Evolutionary conservation across 2,888 invertebrate genomes (phyloP).

Genomic region (Callosobruchus maculatus): DNA sequence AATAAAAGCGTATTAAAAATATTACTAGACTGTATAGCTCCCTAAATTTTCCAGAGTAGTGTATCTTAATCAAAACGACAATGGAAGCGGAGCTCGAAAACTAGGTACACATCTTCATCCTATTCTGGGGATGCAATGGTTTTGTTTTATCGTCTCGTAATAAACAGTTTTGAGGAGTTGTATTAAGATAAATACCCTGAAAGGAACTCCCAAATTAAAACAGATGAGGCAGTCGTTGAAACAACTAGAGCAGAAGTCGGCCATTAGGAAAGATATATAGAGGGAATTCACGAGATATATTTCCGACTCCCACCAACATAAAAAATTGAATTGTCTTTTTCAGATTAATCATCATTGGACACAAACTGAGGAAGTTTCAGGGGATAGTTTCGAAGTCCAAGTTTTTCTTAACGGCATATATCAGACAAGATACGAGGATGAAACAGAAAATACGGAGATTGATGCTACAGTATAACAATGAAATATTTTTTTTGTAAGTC

Average conservation of each 20-base stretch:
- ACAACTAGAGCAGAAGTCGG: background rate
- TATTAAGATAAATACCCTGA: constrained; percentile 1
- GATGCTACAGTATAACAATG: too few species aligned
- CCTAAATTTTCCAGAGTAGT: too few species aligned
- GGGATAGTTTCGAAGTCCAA: background rate
- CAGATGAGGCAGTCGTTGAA: background rate
- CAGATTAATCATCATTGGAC: background rate
- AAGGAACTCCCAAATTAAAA: constrained; percentile 1
- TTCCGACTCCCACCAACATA: background rate
- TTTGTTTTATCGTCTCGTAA: background rate
- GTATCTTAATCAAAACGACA: background rate
- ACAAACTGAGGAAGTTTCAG: background rate
- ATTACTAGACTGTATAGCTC: too few species aligned
- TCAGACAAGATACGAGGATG: too few species aligned
- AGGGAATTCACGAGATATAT: background rate
- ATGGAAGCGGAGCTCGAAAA: background rate
- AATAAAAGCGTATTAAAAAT: too few species aligned
- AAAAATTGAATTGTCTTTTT: background rate
- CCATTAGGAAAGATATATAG: background rate
- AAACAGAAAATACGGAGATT: too few species aligned
- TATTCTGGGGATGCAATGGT: background rate
- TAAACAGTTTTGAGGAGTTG: constrained; percentile 1
- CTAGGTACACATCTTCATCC: background rate
- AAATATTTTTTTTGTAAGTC: too few species aligned
- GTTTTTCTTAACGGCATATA: too few species aligned